Conservation (phyloP, 2,797 vertebrate genomes). For the Discoglossus pictus region DNA sequence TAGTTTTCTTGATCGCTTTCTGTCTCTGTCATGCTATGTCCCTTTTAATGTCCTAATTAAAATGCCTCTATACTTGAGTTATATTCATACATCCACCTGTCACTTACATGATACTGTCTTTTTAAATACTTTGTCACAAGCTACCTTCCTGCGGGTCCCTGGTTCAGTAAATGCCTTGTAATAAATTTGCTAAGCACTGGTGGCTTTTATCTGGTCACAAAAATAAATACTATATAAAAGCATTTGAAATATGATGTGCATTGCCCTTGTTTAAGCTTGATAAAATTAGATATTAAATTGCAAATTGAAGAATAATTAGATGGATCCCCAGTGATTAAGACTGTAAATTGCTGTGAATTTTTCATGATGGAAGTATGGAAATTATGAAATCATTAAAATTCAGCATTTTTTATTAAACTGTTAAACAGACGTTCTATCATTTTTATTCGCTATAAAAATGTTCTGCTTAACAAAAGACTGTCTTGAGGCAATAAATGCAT, state of each 20-base stretch:
- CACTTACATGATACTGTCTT: too few species aligned
- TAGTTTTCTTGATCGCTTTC: too few species aligned
- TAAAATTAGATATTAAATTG: conserved; percentile 44
- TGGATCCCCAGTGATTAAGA: conserved; percentile 42
- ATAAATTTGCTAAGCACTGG: too few species aligned
- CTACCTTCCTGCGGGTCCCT: too few species aligned
- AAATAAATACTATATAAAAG: too few species aligned
- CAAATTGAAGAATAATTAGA: conserved; percentile 39
- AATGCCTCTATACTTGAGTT: too few species aligned
- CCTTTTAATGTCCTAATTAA: too few species aligned
- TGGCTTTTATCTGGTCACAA: too few species aligned
- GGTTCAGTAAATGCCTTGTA: too few species aligned
- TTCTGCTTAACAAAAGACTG: conserved; percentile 27
- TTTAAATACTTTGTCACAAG: too few species aligned
- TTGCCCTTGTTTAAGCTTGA: conserved; percentile 33
- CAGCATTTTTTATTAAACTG: conserved; percentile 44
- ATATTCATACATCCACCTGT: too few species aligned
- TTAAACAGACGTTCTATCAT: conserved; percentile 27
- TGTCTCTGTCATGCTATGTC: too few species aligned
- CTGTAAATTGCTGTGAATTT: conserved; percentile 48
- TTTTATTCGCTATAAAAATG: conserved; percentile 30
- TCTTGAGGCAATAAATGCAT: not conserved
- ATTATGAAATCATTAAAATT: conserved; percentile 47
- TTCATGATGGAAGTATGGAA: conserved; percentile 35
- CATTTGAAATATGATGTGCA: conserved; percentile 7